Evolutionary conservation across 2,888 invertebrate species (phyloP), one percentile per base, ranked within the genome.

Genomic region (Andrena hattorfiana): DNA sequence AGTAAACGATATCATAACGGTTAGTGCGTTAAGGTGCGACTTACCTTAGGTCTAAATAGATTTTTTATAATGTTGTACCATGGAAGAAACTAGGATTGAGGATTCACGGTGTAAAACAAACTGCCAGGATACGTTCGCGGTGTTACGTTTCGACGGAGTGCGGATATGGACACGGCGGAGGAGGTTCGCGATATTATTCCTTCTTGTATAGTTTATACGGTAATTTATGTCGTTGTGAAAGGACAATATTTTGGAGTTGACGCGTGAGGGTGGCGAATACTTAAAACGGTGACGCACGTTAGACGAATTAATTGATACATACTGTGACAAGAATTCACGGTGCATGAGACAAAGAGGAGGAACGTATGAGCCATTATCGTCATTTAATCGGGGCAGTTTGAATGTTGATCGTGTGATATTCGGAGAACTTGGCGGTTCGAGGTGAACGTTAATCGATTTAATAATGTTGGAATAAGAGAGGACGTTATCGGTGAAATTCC

Each of bases 61-160:
- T 89, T 88, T 89, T 89, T 89, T 89, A 89, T 88, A 89, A 88
- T 62, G 81, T 77, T 84, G 77, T 84, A 88, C 62, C 73, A 81
- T 42, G 82, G 82, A 42, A 71, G 69, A 71, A 60, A 8, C 59
- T 30, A 51, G 30, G 32, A 60, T 51, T 23, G 75, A 80, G 71
- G 49, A 56, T 48, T 28, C 77, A 80, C 59, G 63, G 68, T 75
- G 71, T 73, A 42, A 69, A 77, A 71, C 32, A 51, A 64, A 83
- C 78, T 76, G 64, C 63, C 64, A 28, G 48, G 70, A 63, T 32
- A 13, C 26, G 20, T 71, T 74, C 49, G 20, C 63, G 54, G 62
- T 68, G 59, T 77, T 76, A 68, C 64, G 74, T 79, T 79, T 59
- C 64, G 63, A 62, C 20, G 49, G 28, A 32, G 63, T 49, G 56